A percentile compares a stretch with the other conserved stretches of the same genome.
phyloP scores from a whole-genome alignment of 30 jellyfish, hydroid and myxozoan species.

The Cassiopea andromeda region DNA sequence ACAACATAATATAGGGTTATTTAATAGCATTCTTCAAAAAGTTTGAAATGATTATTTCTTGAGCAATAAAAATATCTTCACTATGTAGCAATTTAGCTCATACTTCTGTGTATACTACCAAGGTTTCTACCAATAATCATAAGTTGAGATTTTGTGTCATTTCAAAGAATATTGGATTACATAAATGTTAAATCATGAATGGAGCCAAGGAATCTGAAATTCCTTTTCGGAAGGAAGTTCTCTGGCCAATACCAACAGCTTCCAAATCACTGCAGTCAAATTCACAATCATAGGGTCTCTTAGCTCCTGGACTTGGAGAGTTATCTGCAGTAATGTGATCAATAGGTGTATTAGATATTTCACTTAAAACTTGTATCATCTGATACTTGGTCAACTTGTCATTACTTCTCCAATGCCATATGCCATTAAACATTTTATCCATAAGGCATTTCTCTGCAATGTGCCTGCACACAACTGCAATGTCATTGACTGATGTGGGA shows the following conservation, averaged over 20 bases:
- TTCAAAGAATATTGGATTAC: background rate
- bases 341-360: constrained; percentile 54
- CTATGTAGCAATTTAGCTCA: no score
- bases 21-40: no score
- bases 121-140: no score
- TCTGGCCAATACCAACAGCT: constrained; percentile 28
- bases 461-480: constrained; percentile 89
- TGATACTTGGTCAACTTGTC: constrained; percentile 83
- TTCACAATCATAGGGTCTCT: constrained; percentile 89
- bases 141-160: no score
- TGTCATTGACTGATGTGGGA: constrained; percentile 87
- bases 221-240: constrained; percentile 11
- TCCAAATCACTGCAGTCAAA: constrained; percentile 52
- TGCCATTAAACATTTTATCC: constrained; percentile 59
- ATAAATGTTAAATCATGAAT: background rate
- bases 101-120: no score
- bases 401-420: constrained; percentile 90
- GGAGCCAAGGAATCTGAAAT: constrained; percentile 15
- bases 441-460: constrained; percentile 58
- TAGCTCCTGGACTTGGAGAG: constrained; percentile 78
- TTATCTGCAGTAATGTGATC: constrained; percentile 68
- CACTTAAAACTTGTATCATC: constrained; percentile 75
- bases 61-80: no score
- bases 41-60: no score
- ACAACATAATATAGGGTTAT: no score